phyloP scores from a whole-genome alignment of 2,888 invertebrate genomes.

The Beris chalybata region DNA sequence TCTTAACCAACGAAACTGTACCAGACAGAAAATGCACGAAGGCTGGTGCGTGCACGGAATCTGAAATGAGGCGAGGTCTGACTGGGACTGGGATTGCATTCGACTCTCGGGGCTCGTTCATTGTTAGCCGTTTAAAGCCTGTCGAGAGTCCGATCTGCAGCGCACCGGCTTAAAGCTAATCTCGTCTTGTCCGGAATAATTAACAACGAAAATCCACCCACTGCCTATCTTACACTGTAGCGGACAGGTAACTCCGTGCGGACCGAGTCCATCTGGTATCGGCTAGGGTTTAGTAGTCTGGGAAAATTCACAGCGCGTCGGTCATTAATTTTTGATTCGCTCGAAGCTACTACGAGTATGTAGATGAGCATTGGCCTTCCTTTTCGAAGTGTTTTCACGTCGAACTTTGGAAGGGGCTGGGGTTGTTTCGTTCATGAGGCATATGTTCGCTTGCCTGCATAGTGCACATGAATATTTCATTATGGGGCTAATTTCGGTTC shows the following conservation, averaged over 20 bases:
- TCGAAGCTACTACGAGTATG: conserved; percentile 6
- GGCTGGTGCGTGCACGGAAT: conserved; percentile 23
- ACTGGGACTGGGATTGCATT: neutral
- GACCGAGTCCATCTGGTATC: neutral
- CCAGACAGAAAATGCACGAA: conserved; percentile 23
- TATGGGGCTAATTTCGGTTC: conserved; percentile 19
- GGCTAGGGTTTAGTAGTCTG: conserved; percentile 11
- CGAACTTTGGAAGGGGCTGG: conserved; percentile 1
- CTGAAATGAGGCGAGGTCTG: conserved; percentile 32
- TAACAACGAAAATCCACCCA: conserved; percentile 26
- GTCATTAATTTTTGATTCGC: conserved; percentile 30
- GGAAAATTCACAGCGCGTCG: conserved; percentile 27
- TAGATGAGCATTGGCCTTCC: neutral
- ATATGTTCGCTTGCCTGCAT: too few relatives aligned
- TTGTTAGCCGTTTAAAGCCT: too few relatives aligned
- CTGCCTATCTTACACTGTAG: conserved; percentile 1
- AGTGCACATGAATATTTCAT: conserved; percentile 26
- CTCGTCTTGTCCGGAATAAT: conserved; percentile 22
- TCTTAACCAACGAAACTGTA: conserved; percentile 15
- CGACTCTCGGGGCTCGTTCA: too few relatives aligned
- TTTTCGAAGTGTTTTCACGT: too few relatives aligned
- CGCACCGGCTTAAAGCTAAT: conserved; percentile 3
- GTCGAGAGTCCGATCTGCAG: too few relatives aligned
- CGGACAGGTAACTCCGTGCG: conserved; percentile 11
- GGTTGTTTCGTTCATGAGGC: neutral